Base-by-base conservation (phyloP, 2,113 vertebrate species). In the Tenrec ecaudatus region DNA sequence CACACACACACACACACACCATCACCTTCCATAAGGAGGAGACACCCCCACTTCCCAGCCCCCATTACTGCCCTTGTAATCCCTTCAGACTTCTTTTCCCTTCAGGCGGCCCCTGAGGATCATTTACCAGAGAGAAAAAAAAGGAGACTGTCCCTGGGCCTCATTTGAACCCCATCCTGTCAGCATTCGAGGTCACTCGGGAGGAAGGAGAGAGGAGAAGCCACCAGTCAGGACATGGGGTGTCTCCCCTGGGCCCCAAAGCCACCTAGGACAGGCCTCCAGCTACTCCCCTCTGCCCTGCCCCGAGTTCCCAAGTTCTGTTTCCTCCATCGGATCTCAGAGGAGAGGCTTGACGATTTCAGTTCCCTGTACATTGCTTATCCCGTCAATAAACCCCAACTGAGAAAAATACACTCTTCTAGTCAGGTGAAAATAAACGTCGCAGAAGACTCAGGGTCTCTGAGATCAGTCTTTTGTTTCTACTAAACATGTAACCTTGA, bases 401-500 rank as follows among this genome's bases (percentile, higher is more conserved):
- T 20, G 15, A 5, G 29, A 68, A 66, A 66, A 88, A 38, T 8
- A 19, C 0, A 38, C 1, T 29, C 40, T 47, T 62, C 64, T 81
- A 40, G 77, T 27, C 25, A 36, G 66, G 47, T 90, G 60, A 43
- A 4, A 62, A 22, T 53, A 53, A 10, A 14, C 12, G 47, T 40
- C 58, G 20, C 58, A 60, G 57, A 71, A 79, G 78, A 69, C 43
- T 82, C 3, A 0, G 17, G 2, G 53, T 77, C 40, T 85, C 79
- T 29, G 2, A 4, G 27, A 64, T 76, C 15, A 43, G 40, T 40
- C 53, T 68, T 71, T 62, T 58, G 33, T 66, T 80, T 82, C 79
- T 84, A 10, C 75, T 81, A 81, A 94, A 91, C 62, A 82, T 23
- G 68, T 77, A 84, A 53, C 27, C 31, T 84, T 82, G 58, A 71